phyloP scores from a whole-genome alignment of 2,113 vertebrate genomes.

The Notarius quadriscutis region DNA sequence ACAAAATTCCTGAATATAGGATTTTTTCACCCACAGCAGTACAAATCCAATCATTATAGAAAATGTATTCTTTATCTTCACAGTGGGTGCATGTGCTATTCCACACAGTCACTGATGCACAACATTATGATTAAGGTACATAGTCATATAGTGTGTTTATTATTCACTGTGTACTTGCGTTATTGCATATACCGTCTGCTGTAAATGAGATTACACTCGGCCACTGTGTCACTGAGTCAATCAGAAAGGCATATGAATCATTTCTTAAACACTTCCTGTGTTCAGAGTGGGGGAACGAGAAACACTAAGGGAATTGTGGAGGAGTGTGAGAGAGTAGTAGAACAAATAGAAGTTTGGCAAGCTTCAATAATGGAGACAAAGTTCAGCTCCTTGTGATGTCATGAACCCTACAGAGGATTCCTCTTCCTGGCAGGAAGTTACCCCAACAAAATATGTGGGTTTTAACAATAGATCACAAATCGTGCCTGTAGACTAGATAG shows the following conservation, averaged over 20 bases:
- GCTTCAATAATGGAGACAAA: constrained; percentile 47
- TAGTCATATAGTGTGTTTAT: not conserved
- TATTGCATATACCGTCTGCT: constrained; percentile 15
- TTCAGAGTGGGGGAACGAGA: constrained; percentile 20
- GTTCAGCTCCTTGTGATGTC: constrained; percentile 52
- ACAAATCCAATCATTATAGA: not conserved
- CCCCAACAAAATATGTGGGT: not conserved
- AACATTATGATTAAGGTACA: not conserved
- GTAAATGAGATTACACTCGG: constrained; percentile 24
- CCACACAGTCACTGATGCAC: not conserved
- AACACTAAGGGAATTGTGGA: constrained; percentile 40
- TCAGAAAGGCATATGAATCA: constrained; percentile 61
- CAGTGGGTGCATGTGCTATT: not conserved
- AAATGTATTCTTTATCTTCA: not conserved
- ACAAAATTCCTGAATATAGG: not conserved
- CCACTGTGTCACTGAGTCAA: constrained; percentile 49
- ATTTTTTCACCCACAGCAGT: not conserved
- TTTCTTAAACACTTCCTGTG: constrained; percentile 61
- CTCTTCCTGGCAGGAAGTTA: constrained; percentile 35
- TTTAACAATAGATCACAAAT: not conserved
- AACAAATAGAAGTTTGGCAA: constrained; percentile 10
- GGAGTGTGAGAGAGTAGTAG: constrained; percentile 37
- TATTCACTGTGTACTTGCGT: constrained; percentile 3
- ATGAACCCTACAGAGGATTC: constrained; percentile 38
- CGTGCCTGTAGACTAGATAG: not conserved